These are phyloP conservation scores for Pachyseris speciosa DNA, from an alignment of 64 coral and sea anemone genomes.

Conservation along the genomic window DNA sequence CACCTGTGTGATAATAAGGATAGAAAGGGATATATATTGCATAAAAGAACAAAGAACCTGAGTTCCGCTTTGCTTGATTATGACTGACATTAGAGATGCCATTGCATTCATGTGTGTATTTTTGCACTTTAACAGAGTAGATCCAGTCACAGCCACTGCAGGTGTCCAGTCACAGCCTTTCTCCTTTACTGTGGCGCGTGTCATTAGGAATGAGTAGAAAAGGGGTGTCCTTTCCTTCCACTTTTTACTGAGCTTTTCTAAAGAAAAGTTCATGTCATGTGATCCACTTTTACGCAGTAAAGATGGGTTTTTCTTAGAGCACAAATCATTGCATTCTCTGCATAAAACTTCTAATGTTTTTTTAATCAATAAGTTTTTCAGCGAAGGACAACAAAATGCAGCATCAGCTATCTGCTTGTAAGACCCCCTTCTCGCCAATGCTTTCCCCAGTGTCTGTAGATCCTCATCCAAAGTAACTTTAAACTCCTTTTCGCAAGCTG, in stretches of 20 bases:
- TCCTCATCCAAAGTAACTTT: conserved; percentile 14
- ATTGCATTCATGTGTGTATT: conserved; percentile 32
- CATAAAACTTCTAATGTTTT: not conserved
- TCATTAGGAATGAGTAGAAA: conserved; percentile 24
- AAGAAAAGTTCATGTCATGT: conserved; percentile 16
- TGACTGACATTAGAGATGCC: conserved; percentile 16
- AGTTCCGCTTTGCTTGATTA: conserved; percentile 29
- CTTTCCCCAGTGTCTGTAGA: conserved; percentile 18
- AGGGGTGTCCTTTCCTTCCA: conserved; percentile 15
- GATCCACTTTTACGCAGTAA: conserved; percentile 16
- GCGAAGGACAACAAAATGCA: not conserved
- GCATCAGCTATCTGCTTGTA: conserved; percentile 5
- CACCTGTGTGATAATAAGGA: too few relatives aligned
- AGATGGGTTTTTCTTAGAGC: conserved; percentile 42
- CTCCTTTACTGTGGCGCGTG: conserved; percentile 5
- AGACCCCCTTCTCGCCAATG: not conserved
- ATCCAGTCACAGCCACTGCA: not conserved
- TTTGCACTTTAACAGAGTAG: not conserved
- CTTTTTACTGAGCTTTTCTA: not conserved
- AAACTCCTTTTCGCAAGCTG: conserved; percentile 26
- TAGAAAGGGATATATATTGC: too few relatives aligned
- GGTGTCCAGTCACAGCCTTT: conserved; percentile 20
- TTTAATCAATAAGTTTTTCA: conserved; percentile 4
- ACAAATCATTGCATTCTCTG: conserved; percentile 26
- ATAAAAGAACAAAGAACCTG: too few relatives aligned